A percentile compares a stretch with the other conserved stretches of the same genome.
phyloP scores from a whole-genome alignment of 2,888 invertebrate species.

The Volucella inanis region DNA sequence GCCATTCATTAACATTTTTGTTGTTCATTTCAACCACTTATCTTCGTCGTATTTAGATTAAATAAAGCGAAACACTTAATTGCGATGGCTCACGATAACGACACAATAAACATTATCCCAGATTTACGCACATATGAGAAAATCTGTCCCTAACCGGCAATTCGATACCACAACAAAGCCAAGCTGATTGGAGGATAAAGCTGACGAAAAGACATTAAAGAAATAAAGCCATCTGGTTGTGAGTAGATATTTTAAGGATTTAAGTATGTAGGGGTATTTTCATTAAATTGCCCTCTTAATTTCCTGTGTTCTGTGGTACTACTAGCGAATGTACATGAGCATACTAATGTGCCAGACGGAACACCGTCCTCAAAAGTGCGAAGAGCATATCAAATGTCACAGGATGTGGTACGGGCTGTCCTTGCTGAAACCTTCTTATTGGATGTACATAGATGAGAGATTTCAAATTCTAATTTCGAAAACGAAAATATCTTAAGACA shows the following conservation, averaged over 20 bases:
- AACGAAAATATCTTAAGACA: slow-evolving; percentile 8
- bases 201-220: background rate
- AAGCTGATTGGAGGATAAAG: background rate
- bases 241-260: slow-evolving; percentile 5
- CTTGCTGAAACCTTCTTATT: background rate
- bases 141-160: background rate
- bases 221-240: background rate
- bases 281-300: background rate
- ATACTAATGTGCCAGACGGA: too few species aligned
- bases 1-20: slow-evolving; percentile 23
- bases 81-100: slow-evolving; percentile 3
- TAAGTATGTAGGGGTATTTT: background rate
- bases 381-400: background rate
- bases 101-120: background rate
- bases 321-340: too few species aligned
- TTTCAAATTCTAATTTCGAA: background rate
- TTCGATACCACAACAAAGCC: background rate
- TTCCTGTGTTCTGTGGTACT: background rate
- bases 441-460: background rate
- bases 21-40: slow-evolving; percentile 15
- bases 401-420: slow-evolving; percentile 3
- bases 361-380: too few species aligned
- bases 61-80: background rate
- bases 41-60: background rate
- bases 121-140: slow-evolving; percentile 8